Evolutionary conservation across 35 echinoderm and acorn worm genomes (phyloP), one percentile per base, ranked within the genome.

Genomic region (Holothuria glaberrima): DNA sequence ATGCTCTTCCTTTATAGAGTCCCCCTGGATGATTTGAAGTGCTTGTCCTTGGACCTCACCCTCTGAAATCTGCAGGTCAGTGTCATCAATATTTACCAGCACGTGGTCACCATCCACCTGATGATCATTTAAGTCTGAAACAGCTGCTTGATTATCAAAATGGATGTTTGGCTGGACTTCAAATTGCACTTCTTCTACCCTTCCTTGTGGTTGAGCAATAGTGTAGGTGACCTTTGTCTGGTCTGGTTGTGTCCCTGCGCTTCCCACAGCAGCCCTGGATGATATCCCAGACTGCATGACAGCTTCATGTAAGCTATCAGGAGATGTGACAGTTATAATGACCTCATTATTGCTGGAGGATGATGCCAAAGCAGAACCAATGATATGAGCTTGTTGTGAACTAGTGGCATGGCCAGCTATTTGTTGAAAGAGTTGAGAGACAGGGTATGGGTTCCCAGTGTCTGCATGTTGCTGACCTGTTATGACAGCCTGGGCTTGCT

Each of bases 401-500:
- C 63, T 35, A 71, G 80, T 68, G 31, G 85, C 65, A 34, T 87
- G 85, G 7, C 85, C 85, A 45, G 85, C 85, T 0, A 87, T 87
- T 36, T 87, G 85, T 36, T 87, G 85, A 41, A 87, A 87, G 27
- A 87, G 62, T 2, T 87, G 60, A 16, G 85, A 54, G n/a, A 87
- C 85, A 22, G 85, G 85, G 61, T 87, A 87, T 29, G 85, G 85
- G n/a, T 71, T 87, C 33, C 33, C 66, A 34, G 34, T 31, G 22
- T 87, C 65, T 87, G 85, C 22, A 19, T 46, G 29, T n/a, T 87
- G 85, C 50, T 78, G 74, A 22, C 74, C 74, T 50, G 38, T 78
- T 10, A 78, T 78, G 20, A 78, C 74, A 48, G 74, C 74, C 38
- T 78, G 74, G 19, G 59, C 80, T 84, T 59, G 59, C 59, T 84